These are phyloP conservation scores for Diploscapter pachys DNA, from an alignment of 1,140 invertebrate species.

Conservation along the genomic window DNA sequence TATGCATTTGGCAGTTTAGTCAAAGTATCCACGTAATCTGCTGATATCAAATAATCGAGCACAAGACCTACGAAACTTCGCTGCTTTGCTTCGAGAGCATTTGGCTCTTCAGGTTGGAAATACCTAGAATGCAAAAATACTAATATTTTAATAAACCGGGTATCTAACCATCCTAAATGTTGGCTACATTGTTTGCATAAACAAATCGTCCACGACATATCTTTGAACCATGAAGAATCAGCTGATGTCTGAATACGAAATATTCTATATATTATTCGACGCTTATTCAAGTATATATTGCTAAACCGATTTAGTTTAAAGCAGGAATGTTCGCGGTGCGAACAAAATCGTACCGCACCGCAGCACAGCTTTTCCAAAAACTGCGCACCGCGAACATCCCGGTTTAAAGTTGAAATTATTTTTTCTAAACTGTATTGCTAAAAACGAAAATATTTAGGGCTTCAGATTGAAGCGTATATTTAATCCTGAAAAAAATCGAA, in stretches of 20 bases:
- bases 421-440: too few relatives aligned
- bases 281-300: too few relatives aligned
- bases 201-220: conserved; percentile 26
- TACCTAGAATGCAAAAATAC: conserved; percentile 12
- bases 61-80: conserved; percentile 23
- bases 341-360: too few relatives aligned
- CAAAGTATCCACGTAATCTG: conserved; percentile 26
- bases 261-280: too few relatives aligned
- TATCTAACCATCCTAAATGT: conserved; percentile 29
- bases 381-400: too few relatives aligned
- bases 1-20: conserved; percentile 4
- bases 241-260: conserved; percentile 17
- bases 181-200: conserved; percentile 9
- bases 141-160: neutral
- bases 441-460: too few relatives aligned
- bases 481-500: too few relatives aligned
- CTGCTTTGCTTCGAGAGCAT: neutral
- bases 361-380: too few relatives aligned
- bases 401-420: too few relatives aligned
- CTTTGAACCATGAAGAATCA: conserved; percentile 21
- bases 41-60: conserved; percentile 25
- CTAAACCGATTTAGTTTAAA: too few relatives aligned
- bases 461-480: too few relatives aligned
- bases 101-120: conserved; percentile 9
- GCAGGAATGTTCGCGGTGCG: too few relatives aligned